These are phyloP conservation scores for Polydrusus cervinus DNA, from an alignment of 2,888 invertebrate genomes.

Conservation along the genomic window DNA sequence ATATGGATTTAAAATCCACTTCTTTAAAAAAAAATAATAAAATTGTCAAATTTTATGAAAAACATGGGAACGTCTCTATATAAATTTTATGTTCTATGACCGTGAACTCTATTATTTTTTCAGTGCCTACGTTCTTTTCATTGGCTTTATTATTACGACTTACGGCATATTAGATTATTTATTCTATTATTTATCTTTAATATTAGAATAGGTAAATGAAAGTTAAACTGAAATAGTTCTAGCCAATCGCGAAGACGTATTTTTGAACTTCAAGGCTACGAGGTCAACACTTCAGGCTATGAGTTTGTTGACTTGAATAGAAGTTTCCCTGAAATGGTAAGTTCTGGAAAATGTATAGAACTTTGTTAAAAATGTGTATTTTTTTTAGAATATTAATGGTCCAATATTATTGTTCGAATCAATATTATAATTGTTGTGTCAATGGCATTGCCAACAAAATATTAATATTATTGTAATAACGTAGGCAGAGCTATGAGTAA, in stretches of 20 bases:
- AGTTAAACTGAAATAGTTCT: neutral
- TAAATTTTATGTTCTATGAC: neutral
- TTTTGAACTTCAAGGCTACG: slow-evolving; percentile 21
- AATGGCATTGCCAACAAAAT: too few relatives aligned
- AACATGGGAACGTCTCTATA: neutral
- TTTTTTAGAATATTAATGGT: too few relatives aligned
- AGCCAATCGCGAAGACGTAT: neutral
- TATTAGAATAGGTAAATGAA: neutral
- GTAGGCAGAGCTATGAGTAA: too few relatives aligned
- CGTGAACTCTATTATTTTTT: slow-evolving; percentile 7
- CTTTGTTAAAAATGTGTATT: neutral
- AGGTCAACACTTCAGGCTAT: slow-evolving; percentile 11
- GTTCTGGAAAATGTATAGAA: neutral
- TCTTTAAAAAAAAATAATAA: too few relatives aligned
- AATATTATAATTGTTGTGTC: too few relatives aligned
- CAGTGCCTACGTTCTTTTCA: neutral
- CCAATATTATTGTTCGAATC: too few relatives aligned
- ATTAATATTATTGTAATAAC: too few relatives aligned
- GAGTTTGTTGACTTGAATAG: slow-evolving; percentile 10
- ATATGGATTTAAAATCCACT: too few relatives aligned
- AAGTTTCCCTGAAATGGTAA: neutral
- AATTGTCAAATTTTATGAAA: too few relatives aligned
- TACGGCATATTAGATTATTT: neutral
- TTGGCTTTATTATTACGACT: neutral
- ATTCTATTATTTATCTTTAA: neutral